Percentiles rank a stretch among this genome's conserved stretches.
These are phyloP conservation scores for Phaethornis superciliosus DNA, from an alignment of 2,113 vertebrate genomes.

Conservation along the genomic window DNA sequence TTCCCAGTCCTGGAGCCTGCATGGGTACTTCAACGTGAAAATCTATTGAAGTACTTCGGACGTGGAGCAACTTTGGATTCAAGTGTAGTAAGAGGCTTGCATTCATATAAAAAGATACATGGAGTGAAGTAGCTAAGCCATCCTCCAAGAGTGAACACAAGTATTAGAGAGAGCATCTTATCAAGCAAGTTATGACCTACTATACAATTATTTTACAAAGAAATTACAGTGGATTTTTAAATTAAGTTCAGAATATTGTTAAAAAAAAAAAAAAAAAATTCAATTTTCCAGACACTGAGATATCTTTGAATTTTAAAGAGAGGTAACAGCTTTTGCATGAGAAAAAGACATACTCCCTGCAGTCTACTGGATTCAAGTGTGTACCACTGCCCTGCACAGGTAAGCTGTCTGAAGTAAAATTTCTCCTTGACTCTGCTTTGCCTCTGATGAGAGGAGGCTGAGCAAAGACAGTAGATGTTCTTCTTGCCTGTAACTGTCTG, in stretches of 20 bases:
- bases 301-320: not conserved
- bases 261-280: not conserved
- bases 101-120: not conserved
- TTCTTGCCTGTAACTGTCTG: not conserved
- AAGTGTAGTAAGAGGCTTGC: not conserved
- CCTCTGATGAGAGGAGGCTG: not conserved
- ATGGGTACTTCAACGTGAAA: not conserved
- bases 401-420: not conserved
- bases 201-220: not conserved
- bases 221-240: not conserved
- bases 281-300: not conserved
- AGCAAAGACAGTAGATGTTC: not conserved
- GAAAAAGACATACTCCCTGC: not conserved
- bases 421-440: not conserved
- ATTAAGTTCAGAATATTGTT: not conserved
- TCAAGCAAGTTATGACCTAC: not conserved
- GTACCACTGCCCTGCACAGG: not conserved
- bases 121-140: not conserved
- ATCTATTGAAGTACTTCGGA: not conserved
- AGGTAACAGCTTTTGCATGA: not conserved
- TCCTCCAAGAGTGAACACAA: not conserved
- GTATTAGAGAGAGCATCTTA: not conserved
- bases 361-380: not conserved
- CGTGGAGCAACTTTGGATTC: not conserved
- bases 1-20: not conserved